Base-by-base conservation (phyloP, 2,888 invertebrate species). In the Scaeva pyrastri region DNA sequence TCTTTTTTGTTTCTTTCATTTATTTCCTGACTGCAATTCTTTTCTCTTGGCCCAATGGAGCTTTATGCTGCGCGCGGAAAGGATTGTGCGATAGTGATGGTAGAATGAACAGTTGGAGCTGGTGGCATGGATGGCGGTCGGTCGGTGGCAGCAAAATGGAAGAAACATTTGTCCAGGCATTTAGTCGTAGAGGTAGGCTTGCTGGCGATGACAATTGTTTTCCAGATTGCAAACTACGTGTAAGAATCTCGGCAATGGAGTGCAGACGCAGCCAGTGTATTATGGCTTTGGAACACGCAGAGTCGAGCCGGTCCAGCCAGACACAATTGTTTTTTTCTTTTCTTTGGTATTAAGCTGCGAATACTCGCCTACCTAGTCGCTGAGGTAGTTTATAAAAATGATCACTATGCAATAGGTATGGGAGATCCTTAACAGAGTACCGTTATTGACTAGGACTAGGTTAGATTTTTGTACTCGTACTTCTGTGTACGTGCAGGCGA, bases 1-100 rank as follows among this genome's bases (percentile, higher is more conserved):
- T 70, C 48, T 36, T 23, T 19, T 60, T 43, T 43, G 56, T 71
- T 41, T 21, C n/a, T 71, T 71, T 43, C 56, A 73, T 81, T 86
- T 86, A 82, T 86, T 86, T 86, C 82, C 82, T 82, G 82, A 66
- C 86, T 86, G 86, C 86, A 82, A 74, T 82, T 86, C 81, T 77
- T 81, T 86, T 82, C 64, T 78, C 77, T 82, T 77, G 73, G 77
- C 70, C 81, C 55, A 81, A 85, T 77, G 50, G 76, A 86, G 82
- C 77, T 82, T 74, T 74, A 52, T 73, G 64, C 70, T 62, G 56
- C 31, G 60, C 71, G 84, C 77, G 84, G 72, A 26, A 66, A 64
- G 41, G 43, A 50, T 50, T 39, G 39, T 52, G 12, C 39, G 21
- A 52, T 68, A 52, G 50, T 68, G 68, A 39, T 23, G 26, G 62